phyloP scores from a whole-genome alignment of 1,140 invertebrate species.

The Stratiolaelaps scimitus region DNA sequence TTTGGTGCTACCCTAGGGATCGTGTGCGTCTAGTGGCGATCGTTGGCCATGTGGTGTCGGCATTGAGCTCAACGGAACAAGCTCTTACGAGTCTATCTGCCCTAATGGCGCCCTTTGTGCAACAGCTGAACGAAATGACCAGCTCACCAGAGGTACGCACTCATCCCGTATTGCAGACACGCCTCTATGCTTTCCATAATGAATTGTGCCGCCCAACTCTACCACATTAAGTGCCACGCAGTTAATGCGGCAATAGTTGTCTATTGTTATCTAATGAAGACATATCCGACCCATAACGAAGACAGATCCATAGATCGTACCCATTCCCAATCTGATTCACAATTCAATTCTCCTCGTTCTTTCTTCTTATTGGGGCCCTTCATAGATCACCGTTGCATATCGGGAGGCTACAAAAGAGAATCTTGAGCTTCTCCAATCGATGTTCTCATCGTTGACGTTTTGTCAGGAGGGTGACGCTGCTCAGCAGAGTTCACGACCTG shows the following conservation, averaged over 20 bases:
- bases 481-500: background rate
- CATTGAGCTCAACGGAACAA: constrained; percentile 4
- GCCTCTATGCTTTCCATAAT: too few species aligned
- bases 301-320: too few species aligned
- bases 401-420: constrained; percentile 2
- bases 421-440: constrained; percentile 11
- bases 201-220: too few species aligned
- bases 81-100: background rate
- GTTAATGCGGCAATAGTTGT: too few species aligned
- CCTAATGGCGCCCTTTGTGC: constrained; percentile 14
- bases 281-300: too few species aligned
- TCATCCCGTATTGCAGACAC: too few species aligned
- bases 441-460: constrained; percentile 16
- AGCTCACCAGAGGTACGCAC: background rate
- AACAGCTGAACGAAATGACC: constrained; percentile 10
- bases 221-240: too few species aligned
- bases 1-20: background rate
- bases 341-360: too few species aligned
- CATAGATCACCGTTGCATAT: too few species aligned
- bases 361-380: too few species aligned
- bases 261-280: too few species aligned
- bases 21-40: constrained; percentile 16
- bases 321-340: too few species aligned
- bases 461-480: background rate
- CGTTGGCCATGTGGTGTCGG: constrained; percentile 16